Evolutionary conservation across 1,140 invertebrate genomes (phyloP), one percentile per base, ranked within the genome.

Genomic region (Linepithema humile): DNA sequence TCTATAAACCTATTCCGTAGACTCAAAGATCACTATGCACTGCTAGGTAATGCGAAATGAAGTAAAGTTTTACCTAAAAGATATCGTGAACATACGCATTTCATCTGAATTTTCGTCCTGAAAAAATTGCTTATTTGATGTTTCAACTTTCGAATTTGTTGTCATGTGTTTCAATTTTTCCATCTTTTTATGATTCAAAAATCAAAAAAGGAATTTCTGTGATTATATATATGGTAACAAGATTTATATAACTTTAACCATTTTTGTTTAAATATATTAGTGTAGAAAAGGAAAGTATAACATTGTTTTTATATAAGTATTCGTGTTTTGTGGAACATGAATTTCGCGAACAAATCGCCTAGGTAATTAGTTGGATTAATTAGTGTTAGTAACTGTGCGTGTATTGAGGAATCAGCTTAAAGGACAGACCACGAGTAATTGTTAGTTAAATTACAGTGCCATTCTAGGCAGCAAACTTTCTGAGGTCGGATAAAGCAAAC

Each of bases 371-470:
- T 26, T 48, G 20, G 40, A 40, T 65, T 65, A 77, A 77, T 77
- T 75, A 32, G 57, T 32, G 55, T 29, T 60, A 45, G 57, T 48
- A 35, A n/a, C 40, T 6, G 53, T n/a, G 72, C 55, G 57, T 38
- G 57, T 65, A 77, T 77, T 65, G 59, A 77, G 73, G 59, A 77
- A 77, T 77, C 65, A 77, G 57, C 73, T 77, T 65, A 77, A 77
- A n/a, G 29, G 73, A n/a, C 48, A 64, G 59, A 64, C 73, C 73
- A 65, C 59, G 73, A 77, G 65, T 77, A 77, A 77, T 77, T 77
- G 73, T 77, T 65, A 48, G 73, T 77, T 77, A 50, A 77, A 77
- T 77, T 64, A 77, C 73, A 64, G 60, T 48, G 73, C 57, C 64
- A 75, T 77, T 65, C 59, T 65, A 77, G 26, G 48, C 40, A n/a